These are phyloP conservation scores for Nasonia longicornis DNA, from an alignment of 1,140 invertebrate species.

Conservation along the genomic window DNA sequence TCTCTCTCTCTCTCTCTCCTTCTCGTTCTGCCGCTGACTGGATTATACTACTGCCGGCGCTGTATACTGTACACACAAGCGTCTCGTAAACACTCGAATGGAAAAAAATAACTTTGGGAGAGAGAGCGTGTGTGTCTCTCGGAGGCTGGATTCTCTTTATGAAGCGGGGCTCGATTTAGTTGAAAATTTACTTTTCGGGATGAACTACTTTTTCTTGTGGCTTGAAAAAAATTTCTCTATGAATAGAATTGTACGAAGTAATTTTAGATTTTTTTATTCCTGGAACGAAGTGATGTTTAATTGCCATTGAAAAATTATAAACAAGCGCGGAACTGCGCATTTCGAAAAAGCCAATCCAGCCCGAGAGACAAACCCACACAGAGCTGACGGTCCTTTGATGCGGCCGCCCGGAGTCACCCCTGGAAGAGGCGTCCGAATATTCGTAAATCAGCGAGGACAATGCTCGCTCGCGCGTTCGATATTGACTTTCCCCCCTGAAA, in stretches of 20 bases:
- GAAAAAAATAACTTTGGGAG: slow-evolving; percentile 28
- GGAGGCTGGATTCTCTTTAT: neutral
- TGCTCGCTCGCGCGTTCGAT: slow-evolving; percentile 41
- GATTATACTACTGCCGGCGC: neutral
- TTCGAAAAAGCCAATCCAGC: too few relatives aligned
- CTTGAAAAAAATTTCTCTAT: neutral
- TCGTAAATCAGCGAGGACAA: slow-evolving; percentile 52
- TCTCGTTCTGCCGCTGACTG: neutral
- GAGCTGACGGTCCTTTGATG: neutral
- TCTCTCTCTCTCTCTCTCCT: neutral
- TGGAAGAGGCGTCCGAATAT: slow-evolving; percentile 16
- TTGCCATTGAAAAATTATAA: neutral
- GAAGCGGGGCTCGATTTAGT: neutral
- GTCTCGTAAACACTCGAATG: slow-evolving; percentile 26
- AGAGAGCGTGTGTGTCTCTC: slow-evolving; percentile 1
- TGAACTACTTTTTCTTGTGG: neutral
- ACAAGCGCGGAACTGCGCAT: too few relatives aligned
- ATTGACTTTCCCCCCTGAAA: slow-evolving; percentile 35
- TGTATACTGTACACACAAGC: slow-evolving; percentile 7
- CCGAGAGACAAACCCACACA: neutral
- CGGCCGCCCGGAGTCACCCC: neutral
- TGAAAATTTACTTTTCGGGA: neutral
- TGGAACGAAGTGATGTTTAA: too few relatives aligned
- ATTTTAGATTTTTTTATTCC: too few relatives aligned
- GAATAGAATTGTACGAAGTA: neutral